These are phyloP conservation scores for Lycocerus yunnanus DNA, from an alignment of 2,888 invertebrate genomes.

Conservation along the genomic window DNA sequence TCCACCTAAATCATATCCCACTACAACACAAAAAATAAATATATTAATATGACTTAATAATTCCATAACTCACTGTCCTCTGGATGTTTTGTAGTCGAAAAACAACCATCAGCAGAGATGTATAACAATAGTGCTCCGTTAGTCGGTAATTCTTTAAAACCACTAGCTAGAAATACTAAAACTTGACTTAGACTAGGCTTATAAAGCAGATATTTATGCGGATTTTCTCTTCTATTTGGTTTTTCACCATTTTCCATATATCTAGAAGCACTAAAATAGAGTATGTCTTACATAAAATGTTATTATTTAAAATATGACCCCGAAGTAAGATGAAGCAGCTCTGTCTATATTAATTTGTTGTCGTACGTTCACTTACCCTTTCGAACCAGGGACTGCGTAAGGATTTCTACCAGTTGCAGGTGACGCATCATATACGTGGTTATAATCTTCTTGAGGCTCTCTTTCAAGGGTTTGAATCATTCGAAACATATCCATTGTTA, in stretches of 20 bases:
- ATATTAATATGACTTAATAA: not conserved
- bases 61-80: constrained; percentile 76
- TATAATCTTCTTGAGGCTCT: constrained; percentile 84
- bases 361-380: constrained; percentile 43
- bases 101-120: constrained; percentile 90
- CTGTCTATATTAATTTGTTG: not conserved
- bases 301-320: not conserved
- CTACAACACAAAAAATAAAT: constrained; percentile 52
- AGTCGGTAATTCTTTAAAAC: constrained; percentile 90
- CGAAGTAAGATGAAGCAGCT: not conserved
- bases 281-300: constrained; percentile 7
- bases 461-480: constrained; percentile 94
- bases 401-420: constrained; percentile 72
- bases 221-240: constrained; percentile 80
- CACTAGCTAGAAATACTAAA: constrained; percentile 88
- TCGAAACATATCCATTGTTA: constrained; percentile 97
- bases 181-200: constrained; percentile 94
- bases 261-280: constrained; percentile 38
- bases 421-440: constrained; percentile 73
- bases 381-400: constrained; percentile 52
- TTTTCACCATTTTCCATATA: constrained; percentile 72
- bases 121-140: constrained; percentile 91
- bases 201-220: constrained; percentile 95
- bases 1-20: constrained; percentile 91
- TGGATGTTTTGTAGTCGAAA: constrained; percentile 80